Conservation (phyloP, 1,140 invertebrate species). For the Drosophila kohkoa region DNA sequence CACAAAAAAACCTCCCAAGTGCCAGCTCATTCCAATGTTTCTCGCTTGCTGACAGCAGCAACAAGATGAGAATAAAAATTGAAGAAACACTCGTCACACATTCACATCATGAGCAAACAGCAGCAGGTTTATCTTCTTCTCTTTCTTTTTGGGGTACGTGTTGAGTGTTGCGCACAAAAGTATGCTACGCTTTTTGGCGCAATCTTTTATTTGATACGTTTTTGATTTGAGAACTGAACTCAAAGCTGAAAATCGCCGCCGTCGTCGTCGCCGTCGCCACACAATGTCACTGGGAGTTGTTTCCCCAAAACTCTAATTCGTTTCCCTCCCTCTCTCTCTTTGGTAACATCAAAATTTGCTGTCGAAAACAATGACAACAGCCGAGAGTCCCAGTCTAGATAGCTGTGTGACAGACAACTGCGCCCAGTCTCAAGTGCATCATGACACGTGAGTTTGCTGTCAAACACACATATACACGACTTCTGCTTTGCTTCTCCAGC, state of each 20-base stretch:
- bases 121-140: not conserved
- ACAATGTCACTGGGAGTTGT: constrained; percentile 62
- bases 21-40: not conserved
- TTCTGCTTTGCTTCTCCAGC: not conserved
- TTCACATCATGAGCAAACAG: constrained; percentile 18
- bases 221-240: constrained; percentile 68
- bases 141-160: constrained; percentile 51
- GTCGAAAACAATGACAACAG: constrained; percentile 52
- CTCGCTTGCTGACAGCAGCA: constrained; percentile 23
- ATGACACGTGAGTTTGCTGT: constrained; percentile 71
- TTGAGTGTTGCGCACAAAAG: constrained; percentile 67
- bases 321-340: constrained; percentile 1
- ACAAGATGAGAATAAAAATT: not conserved
- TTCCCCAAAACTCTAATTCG: not conserved
- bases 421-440: constrained; percentile 78
- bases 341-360: constrained; percentile 53
- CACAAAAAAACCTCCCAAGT: constrained; percentile 56
- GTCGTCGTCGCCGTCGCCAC: constrained; percentile 10
- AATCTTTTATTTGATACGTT: constrained; percentile 82
- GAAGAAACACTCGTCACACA: constrained; percentile 24
- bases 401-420: constrained; percentile 39
- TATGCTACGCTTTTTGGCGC: constrained; percentile 47
- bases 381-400: constrained; percentile 20
- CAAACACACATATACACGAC: constrained; percentile 9
- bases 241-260: constrained; percentile 34